These are phyloP conservation scores for Micrasema minimum DNA, from an alignment of 1,140 invertebrate genomes.

Conservation along the genomic window DNA sequence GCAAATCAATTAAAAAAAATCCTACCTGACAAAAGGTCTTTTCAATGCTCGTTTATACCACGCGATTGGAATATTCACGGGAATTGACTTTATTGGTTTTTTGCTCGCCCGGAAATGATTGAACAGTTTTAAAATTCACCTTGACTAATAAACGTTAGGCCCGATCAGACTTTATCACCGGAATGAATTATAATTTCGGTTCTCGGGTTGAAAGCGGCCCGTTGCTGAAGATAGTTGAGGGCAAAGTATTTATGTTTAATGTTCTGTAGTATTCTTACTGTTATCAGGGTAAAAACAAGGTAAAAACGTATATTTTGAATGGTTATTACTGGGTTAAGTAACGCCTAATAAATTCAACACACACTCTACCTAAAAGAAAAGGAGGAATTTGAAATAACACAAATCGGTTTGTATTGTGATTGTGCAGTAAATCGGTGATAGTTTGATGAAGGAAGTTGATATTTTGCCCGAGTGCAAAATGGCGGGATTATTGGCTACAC, in stretches of 20 bases:
- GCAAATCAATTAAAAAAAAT: no score
- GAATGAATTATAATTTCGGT: constrained; percentile 14
- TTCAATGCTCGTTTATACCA: no score
- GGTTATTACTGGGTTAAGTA: background rate
- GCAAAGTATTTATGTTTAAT: background rate
- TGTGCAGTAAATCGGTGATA: constrained; percentile 21
- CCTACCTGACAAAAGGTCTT: no score
- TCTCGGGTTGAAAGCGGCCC: background rate
- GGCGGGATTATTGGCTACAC: constrained; percentile 27
- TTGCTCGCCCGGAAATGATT: constrained; percentile 22
- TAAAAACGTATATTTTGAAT: no score
- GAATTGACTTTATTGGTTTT: constrained; percentile 19
- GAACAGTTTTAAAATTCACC: constrained; percentile 11
- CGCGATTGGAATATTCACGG: background rate
- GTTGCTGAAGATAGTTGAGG: no score
- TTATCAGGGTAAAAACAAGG: no score
- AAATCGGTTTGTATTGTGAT: no score
- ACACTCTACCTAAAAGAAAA: background rate
- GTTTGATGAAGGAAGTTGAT: constrained; percentile 19
- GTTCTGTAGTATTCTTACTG: no score
- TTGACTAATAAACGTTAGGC: constrained; percentile 1
- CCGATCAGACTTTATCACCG: background rate
- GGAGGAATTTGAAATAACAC: no score
- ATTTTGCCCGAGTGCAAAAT: constrained; percentile 5
- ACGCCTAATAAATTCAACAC: background rate